Base-by-base conservation (phyloP, 2,888 invertebrate species). In the Acronicta aceris region DNA sequence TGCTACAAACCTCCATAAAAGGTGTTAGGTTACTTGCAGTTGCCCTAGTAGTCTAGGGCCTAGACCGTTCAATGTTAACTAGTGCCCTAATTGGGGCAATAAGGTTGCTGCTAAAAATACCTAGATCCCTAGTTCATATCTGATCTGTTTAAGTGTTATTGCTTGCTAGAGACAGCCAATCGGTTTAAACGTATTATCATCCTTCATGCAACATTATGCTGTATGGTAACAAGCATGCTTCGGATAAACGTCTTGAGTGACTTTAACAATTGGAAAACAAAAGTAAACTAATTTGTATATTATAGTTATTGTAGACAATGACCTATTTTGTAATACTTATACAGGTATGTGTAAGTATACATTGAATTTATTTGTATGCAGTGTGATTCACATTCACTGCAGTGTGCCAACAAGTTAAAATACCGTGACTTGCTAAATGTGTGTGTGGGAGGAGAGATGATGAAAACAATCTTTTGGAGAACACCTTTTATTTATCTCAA, bases 401-500 rank as follows among this genome's bases (percentile, higher is more conserved):
- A 52, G 68, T 68, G 74, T 90, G 91, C 89, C 89, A 91, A 88
- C 79, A 82, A 84, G 83, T 83, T 83, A 85, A 89, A 88, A 76
- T 84, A 88, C 83, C 83, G 85, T 91, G 90, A 92, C 89, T 91
- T 89, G 89, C 90, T 81, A 76, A 84, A 82, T 77, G 74, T 65
- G 65, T 57, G 74, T 65, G 88, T 88, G 84, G 87, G 87, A 65
- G 81, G 69, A 65, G 69, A 79, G 78, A 72, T 81, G 76, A 90
- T 87, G 76, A 74, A 90, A 91, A 90, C 87, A 89, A 86, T 78
- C 83, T 77, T 83, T 85, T 83, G 84, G 89, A 90, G 93, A 92
- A 93, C 90, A 89, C 86, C 85, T 89, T 93, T 94, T 91, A 91
- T 93, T 90, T 87, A 87, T 92, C 87, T 92, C 89, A 90, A 87